Evolutionary conservation across 64 coral and sea anemone species (phyloP), one percentile per base, ranked within the genome.

Genomic region (Pocillopora verrucosa): DNA sequence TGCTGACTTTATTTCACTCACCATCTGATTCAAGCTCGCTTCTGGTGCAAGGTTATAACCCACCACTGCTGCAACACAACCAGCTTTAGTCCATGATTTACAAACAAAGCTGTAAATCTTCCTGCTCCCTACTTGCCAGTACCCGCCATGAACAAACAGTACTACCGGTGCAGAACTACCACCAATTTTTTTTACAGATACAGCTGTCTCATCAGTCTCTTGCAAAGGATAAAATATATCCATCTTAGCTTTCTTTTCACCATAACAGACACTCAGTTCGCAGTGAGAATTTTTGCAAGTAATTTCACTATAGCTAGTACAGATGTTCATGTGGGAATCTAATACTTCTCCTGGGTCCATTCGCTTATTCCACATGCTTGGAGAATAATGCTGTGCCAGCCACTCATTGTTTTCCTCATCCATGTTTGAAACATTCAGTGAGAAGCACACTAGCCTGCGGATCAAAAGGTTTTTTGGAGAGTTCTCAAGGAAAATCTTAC

Each of bases 41-140:
- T 89, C 80, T 11, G 92, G 92, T 19, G 92, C 92, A 16, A 93
- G 73, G 15, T 77, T 89, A 63, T 93, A 93, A 68, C 92, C 92
- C 20, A 93, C 79, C 1, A 76, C 59, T 11, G 58, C 87, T 1
- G 61, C 37, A 25, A 73, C 22, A 11, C 26, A 72, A 37, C 92
- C 92, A 65, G 30, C 60, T 20, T 58, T 3, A 19, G 72, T 83
- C 51, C 80, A 41, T 2, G 87, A 81, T 72, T 60, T 75, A 13
- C 87, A 76, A 13, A 93, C 19, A 34, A 89, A 77, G 72, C 20
- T 78, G 9, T 86, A 88, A 9, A 72, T 76, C 19, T 89, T 69
- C 58, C 88, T 89, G 13, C 79, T 84, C 17, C 61, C 22, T 11
- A 10, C 25, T 60, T 93, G 87, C 92, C 92, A 93, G 19, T 69